Evolutionary conservation across 1,140 invertebrate species (phyloP).

Genomic region (Capitella teleta): DNA sequence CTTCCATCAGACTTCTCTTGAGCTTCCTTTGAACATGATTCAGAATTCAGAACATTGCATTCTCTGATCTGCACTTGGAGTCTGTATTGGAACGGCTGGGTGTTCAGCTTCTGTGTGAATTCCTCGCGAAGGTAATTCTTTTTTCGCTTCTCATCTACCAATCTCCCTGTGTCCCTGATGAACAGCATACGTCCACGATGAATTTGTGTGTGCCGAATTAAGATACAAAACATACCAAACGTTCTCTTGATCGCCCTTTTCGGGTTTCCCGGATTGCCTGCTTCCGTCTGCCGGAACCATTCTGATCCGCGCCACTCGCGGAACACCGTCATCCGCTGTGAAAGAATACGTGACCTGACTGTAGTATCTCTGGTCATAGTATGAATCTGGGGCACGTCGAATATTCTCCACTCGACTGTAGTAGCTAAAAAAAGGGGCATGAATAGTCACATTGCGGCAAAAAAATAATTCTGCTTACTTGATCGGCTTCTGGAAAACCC

Average conservation of each 20-base stretch:
- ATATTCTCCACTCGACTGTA: neutral
- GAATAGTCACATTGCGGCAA: too few relatives aligned
- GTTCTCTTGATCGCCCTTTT: neutral
- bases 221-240: slow-evolving; percentile 2
- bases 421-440: neutral
- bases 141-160: neutral
- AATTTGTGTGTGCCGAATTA: neutral
- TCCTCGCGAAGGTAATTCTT: slow-evolving; percentile 1
- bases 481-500: neutral
- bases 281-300: slow-evolving; percentile 3
- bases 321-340: neutral
- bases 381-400: neutral
- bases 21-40: too few relatives aligned
- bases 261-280: neutral
- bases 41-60: too few relatives aligned
- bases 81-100: neutral
- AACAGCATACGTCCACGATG: neutral
- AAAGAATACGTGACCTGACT: slow-evolving; percentile 6
- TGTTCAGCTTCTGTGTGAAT: neutral
- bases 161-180: neutral
- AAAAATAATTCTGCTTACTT: too few relatives aligned
- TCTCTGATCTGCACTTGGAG: slow-evolving; percentile 2
- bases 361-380: slow-evolving; percentile 4
- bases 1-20: too few relatives aligned
- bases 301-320: neutral